A percentile compares a stretch with the other conserved stretches of the same genome.
These are phyloP conservation scores for Cheumatopsyche charites DNA, from an alignment of 1,140 invertebrate species.

Conservation along the genomic window DNA sequence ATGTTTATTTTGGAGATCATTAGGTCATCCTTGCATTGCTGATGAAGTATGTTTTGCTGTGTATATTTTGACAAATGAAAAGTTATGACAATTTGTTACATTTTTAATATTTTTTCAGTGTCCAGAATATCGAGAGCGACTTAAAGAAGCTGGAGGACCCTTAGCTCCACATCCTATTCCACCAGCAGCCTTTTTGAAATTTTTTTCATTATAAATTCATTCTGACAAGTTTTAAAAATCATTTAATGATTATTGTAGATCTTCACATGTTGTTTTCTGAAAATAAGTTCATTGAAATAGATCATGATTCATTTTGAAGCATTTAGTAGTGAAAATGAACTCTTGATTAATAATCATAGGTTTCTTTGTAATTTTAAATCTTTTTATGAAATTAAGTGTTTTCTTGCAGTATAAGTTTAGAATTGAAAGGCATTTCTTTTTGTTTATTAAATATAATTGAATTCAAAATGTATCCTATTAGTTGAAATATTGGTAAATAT, in stretches of 20 bases:
- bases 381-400: too few relatives aligned
- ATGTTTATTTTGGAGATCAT: slow-evolving; percentile 94
- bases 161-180: slow-evolving; percentile 83
- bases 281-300: neutral
- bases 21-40: slow-evolving; percentile 88
- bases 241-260: neutral
- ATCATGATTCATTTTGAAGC: neutral
- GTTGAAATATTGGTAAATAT: neutral
- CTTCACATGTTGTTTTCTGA: neutral
- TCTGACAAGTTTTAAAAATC: neutral
- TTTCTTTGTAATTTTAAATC: too few relatives aligned
- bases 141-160: slow-evolving; percentile 78
- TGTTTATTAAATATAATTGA: too few relatives aligned
- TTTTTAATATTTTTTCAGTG: slow-evolving; percentile 58
- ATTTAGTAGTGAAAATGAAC: neutral
- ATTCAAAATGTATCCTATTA: neutral
- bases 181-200: slow-evolving; percentile 87
- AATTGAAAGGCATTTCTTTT: too few relatives aligned
- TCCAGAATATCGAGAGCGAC: slow-evolving; percentile 77
- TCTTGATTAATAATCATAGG: too few relatives aligned
- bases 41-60: slow-evolving; percentile 66
- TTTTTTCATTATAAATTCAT: slow-evolving; percentile 79
- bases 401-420: too few relatives aligned
- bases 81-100: neutral
- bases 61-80: neutral